A percentile compares a stretch with the other conserved stretches of the same genome.
phyloP scores from a whole-genome alignment of 2,888 invertebrate genomes.

The Acanthoscelides obtectus region DNA sequence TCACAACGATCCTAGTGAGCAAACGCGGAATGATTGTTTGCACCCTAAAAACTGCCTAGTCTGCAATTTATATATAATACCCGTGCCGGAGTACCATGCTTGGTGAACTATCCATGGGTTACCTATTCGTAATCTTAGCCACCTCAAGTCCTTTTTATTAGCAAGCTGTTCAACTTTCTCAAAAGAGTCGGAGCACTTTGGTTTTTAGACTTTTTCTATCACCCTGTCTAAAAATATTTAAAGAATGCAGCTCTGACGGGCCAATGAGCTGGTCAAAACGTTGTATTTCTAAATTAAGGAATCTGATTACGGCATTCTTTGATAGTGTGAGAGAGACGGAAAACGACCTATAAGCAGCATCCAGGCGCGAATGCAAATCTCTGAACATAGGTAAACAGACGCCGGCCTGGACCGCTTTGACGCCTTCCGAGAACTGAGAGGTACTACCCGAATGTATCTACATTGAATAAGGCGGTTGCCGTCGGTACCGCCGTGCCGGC shows the following conservation, averaged over 20 bases:
- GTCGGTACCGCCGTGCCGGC: slow-evolving; percentile 8
- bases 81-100: too few relatives aligned
- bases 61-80: too few relatives aligned
- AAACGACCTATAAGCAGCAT: background rate
- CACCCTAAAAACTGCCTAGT: too few relatives aligned
- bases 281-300: background rate
- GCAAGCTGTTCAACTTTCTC: too few relatives aligned
- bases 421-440: slow-evolving; percentile 42
- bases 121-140: too few relatives aligned
- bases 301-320: background rate
- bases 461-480: slow-evolving; percentile 36
- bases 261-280: background rate
- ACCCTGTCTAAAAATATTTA: too few relatives aligned
- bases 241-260: background rate
- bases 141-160: too few relatives aligned
- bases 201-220: too few relatives aligned
- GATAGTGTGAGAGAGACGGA: background rate
- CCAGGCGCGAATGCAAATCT: background rate
- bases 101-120: too few relatives aligned
- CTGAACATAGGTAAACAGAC: slow-evolving; percentile 1
- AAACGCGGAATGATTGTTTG: too few relatives aligned
- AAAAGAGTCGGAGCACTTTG: too few relatives aligned
- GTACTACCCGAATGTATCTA: slow-evolving; percentile 30
- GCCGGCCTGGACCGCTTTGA: slow-evolving; percentile 36
- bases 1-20: too few relatives aligned